Conservation (phyloP, 2,888 invertebrate species). For the Cylloceria caligata region DNA sequence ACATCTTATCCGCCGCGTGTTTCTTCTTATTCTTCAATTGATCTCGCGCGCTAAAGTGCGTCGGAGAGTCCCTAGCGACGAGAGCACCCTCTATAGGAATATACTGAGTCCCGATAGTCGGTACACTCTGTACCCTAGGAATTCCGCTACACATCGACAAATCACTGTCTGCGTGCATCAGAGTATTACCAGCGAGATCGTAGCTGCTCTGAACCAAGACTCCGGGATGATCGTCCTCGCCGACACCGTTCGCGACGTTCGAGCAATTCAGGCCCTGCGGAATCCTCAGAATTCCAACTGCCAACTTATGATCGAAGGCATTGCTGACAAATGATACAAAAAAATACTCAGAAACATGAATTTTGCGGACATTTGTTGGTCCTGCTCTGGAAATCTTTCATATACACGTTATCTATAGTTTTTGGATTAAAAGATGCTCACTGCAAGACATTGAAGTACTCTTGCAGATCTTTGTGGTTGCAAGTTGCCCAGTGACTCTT, state of each 20-base stretch:
- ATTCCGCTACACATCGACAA: slow-evolving; percentile 81
- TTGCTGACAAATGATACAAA: slow-evolving; percentile 87
- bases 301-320: slow-evolving; percentile 96
- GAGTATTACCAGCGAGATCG: slow-evolving; percentile 81
- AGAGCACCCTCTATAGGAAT: slow-evolving; percentile 70
- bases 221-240: slow-evolving; percentile 78
- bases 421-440: slow-evolving; percentile 85
- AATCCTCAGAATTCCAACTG: slow-evolving; percentile 95
- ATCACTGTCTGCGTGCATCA: slow-evolving; percentile 84
- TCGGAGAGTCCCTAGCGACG: slow-evolving; percentile 77
- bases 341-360: slow-evolving; percentile 53
- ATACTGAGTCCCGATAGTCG: slow-evolving; percentile 77
- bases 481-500: slow-evolving; percentile 95
- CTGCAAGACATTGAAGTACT: slow-evolving; percentile 98
- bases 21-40: slow-evolving; percentile 80
- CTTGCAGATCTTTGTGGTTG: slow-evolving; percentile 90
- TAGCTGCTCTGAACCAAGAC: slow-evolving; percentile 81
- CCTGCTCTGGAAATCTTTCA: neutral
- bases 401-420: neutral
- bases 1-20: slow-evolving; percentile 78
- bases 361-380: neutral
- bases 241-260: slow-evolving; percentile 77
- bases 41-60: slow-evolving; percentile 78
- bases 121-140: slow-evolving; percentile 82
- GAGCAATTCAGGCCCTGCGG: slow-evolving; percentile 94